Conservation (phyloP, 1,140 invertebrate species). For the Drosophila neocordata region DNA sequence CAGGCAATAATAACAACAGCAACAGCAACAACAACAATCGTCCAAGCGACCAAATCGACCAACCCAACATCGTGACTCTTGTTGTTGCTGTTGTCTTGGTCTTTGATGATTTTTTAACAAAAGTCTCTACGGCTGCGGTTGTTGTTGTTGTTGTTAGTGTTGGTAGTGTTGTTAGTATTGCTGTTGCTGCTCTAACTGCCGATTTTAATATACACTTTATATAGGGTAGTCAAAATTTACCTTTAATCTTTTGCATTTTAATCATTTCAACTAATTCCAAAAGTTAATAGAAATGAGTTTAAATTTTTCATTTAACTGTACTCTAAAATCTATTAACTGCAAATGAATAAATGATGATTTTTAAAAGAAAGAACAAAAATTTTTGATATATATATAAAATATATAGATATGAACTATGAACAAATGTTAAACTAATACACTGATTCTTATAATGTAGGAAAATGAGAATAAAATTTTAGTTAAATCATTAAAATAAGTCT, state of each 20-base stretch:
- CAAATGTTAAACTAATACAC: too few species aligned
- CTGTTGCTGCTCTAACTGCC: conserved; percentile 29
- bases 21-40: conserved; percentile 37
- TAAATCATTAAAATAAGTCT: too few species aligned
- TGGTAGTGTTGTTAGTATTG: conserved; percentile 3
- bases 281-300: too few species aligned
- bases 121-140: conserved; percentile 51
- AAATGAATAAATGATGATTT: too few species aligned
- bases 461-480: too few species aligned
- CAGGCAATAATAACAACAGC: conserved; percentile 39
- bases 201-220: conserved; percentile 41
- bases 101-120: conserved; percentile 78
- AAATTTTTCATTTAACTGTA: too few species aligned
- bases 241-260: conserved; percentile 17
- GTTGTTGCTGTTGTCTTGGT: conserved; percentile 65
- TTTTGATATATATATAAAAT: too few species aligned
- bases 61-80: conserved; percentile 68
- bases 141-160: conserved; percentile 40
- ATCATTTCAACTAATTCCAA: not conserved
- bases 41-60: conserved; percentile 37
- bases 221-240: conserved; percentile 18
- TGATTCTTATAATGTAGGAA: too few species aligned
- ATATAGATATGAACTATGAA: too few species aligned
- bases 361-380: too few species aligned
- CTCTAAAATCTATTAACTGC: too few species aligned